A percentile compares a stretch with the other conserved stretches of the same genome.
phyloP scores from a whole-genome alignment of 1,140 invertebrate genomes.

The Macrosteles quadrilineatus region DNA sequence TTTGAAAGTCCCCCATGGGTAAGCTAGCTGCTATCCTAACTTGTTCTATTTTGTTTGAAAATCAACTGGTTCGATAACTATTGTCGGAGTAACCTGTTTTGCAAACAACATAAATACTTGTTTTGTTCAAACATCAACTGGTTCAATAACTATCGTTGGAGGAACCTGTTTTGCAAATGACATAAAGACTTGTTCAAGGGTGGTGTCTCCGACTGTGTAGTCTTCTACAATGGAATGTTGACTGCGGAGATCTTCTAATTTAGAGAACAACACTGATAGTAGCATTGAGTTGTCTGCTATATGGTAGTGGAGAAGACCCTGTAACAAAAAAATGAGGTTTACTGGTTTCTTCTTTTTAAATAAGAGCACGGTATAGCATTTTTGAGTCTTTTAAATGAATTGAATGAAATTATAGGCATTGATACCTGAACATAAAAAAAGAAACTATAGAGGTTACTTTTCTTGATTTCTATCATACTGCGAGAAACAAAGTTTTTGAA shows the following conservation, averaged over 20 bases:
- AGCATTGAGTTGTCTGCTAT: conserved; percentile 48
- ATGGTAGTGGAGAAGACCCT: conserved; percentile 61
- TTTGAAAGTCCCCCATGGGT: no score
- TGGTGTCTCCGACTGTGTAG: conserved; percentile 64
- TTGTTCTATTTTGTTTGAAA: no score
- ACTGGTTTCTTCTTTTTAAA: background rate
- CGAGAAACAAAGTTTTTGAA: no score
- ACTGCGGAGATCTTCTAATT: conserved; percentile 54
- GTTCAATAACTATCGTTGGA: background rate
- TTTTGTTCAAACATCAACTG: conserved; percentile 4
- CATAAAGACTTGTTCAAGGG: conserved; percentile 62
- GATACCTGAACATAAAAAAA: no score
- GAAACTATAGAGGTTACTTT: no score
- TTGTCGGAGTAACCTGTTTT: no score
- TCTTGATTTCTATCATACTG: no score
- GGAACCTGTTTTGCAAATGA: conserved; percentile 46
- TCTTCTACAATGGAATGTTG: conserved; percentile 54
- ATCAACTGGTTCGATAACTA: no score
- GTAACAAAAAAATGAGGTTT: conserved; percentile 36
- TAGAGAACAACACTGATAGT: conserved; percentile 57
- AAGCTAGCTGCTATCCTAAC: no score
- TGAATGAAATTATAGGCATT: background rate
- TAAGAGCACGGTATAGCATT: background rate
- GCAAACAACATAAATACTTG: no score
- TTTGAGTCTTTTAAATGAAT: background rate